phyloP scores from a whole-genome alignment of 2,888 invertebrate species.

The Chrysolina oricalcia region DNA sequence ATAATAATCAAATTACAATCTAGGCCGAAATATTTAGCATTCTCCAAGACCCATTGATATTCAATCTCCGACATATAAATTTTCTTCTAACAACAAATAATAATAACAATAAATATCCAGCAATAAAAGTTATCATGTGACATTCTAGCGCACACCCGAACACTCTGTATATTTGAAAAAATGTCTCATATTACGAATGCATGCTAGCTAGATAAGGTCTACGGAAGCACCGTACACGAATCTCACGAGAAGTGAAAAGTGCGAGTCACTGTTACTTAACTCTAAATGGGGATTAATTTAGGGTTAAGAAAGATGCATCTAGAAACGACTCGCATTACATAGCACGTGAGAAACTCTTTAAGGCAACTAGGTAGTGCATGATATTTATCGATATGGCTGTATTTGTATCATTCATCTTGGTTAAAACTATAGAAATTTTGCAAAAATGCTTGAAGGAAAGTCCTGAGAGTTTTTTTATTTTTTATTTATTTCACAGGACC shows the following conservation, averaged over 20 bases:
- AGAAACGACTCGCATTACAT: slow-evolving; percentile 34
- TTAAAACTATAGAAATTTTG: not conserved
- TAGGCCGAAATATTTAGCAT: no score
- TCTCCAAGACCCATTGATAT: no score
- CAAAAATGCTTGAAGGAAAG: not conserved
- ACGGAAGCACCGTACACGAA: slow-evolving; percentile 18
- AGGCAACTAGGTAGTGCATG: slow-evolving; percentile 20
- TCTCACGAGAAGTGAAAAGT: slow-evolving; percentile 45
- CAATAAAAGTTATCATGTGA: no score
- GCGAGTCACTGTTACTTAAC: slow-evolving; percentile 50
- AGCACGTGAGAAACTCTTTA: slow-evolving; percentile 34
- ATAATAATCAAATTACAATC: no score
- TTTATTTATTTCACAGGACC: no score
- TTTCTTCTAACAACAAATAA: no score
- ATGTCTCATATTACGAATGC: no score
- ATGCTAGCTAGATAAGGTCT: not conserved
- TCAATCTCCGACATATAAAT: no score
- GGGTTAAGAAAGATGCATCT: slow-evolving; percentile 46
- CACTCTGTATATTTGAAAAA: no score
- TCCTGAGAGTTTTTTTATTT: no score
- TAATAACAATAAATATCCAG: no score
- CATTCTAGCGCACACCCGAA: no score
- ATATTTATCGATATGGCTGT: slow-evolving; percentile 25
- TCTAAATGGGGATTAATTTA: slow-evolving; percentile 48
- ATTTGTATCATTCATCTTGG: not conserved